A percentile compares a stretch with the other conserved stretches of the same genome.
Conservation (phyloP, 1,140 invertebrate species). For the Trachelipus rathkii region DNA sequence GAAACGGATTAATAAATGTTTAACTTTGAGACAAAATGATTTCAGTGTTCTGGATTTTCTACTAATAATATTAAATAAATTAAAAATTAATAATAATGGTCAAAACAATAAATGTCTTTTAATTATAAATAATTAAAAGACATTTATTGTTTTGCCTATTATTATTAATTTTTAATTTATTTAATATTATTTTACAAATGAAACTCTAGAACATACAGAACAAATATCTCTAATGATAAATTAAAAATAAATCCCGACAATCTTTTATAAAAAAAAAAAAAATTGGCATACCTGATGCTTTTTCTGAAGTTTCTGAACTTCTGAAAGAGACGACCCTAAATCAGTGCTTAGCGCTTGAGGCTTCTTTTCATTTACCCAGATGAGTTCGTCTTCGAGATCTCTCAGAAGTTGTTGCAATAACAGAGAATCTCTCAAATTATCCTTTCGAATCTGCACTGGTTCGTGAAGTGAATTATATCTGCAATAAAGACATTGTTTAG, state of each 20-base stretch:
- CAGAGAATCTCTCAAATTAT: conserved; percentile 82
- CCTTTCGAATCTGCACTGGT: conserved; percentile 80
- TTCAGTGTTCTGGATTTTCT: background rate
- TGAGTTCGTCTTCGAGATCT: conserved; percentile 79
- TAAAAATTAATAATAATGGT: too few relatives aligned
- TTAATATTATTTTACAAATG: too few relatives aligned
- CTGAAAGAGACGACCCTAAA: conserved; percentile 71
- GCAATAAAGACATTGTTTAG: background rate
- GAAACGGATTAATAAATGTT: background rate
- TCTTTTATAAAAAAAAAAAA: too few relatives aligned
- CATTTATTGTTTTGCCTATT: too few relatives aligned
- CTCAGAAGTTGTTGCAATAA: conserved; percentile 70
- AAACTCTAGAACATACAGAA: too few relatives aligned
- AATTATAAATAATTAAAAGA: too few relatives aligned
- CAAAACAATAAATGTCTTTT: too few relatives aligned
- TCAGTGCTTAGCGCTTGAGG: conserved; percentile 72
- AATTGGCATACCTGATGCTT: conserved; percentile 66
- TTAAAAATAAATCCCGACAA: too few relatives aligned
- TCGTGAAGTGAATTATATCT: conserved; percentile 79
- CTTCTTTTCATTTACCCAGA: conserved; percentile 81
- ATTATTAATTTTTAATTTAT: too few relatives aligned
- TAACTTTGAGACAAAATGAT: background rate
- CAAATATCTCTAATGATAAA: too few relatives aligned
- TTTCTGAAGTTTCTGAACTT: conserved; percentile 94
- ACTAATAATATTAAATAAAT: too few relatives aligned